Evolutionary conservation across 2,888 invertebrate species (phyloP), one percentile per base, ranked within the genome.

Genomic region (Argynnis bischoffii): DNA sequence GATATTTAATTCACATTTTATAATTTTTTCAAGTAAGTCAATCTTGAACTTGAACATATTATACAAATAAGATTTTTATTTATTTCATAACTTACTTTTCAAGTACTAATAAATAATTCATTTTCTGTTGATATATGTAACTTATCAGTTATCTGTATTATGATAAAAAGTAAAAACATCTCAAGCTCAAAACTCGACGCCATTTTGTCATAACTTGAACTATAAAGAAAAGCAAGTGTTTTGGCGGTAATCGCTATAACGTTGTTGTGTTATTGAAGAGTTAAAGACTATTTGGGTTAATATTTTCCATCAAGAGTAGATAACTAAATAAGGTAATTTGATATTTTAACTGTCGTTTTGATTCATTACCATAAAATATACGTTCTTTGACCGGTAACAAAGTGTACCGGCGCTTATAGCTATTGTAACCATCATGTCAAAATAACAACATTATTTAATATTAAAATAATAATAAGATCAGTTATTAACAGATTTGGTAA

Each of bases 401-500:
- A 59, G 48, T 15, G n/a, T 59, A 47, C 59, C 59, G 59, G 59
- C 26, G 48, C 6, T 26, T 21, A 21, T n/a, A 26, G 47, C 11
- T n/a, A 8, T 13, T 47, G 11, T 48, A n/a, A 6, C n/a, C 35
- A 48, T 8, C 2, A 26, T 47, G 15, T 18, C 26, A 47, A n/a
- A 18, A 35, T 3, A 41, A 21, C 11, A 51, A 47, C 6, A 51
- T 6, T 35, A 31, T 16, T 50, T 50, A 5, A 6, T 50, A n/a
- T 16, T 11, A 2, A 35, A 11, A 41, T 41, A 11, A 11, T 41
- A 41, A 41, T 41, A 41, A 41, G 2, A 8, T 41, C 2, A 8
- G 1, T 31, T 35, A 51, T 51, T 41, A 18, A 3, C 4, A 61
- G 50, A 18, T 35, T 8, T 8, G 54, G 70, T 63, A 35, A 90